These are phyloP conservation scores for Atractosteus spatula DNA, from an alignment of 2,113 vertebrate species.

Conservation along the genomic window DNA sequence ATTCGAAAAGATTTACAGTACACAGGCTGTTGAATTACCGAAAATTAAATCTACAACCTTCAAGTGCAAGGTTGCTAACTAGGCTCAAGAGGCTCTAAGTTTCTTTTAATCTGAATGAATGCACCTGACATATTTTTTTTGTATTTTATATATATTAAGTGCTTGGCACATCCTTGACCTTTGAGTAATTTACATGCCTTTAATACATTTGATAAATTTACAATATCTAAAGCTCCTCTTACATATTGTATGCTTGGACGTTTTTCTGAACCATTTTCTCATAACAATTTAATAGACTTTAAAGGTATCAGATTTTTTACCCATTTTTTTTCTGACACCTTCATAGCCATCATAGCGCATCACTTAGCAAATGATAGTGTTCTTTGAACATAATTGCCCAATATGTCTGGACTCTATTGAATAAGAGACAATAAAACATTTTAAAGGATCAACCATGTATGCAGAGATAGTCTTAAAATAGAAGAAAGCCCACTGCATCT, in stretches of 20 bases:
- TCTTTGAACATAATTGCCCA: background rate
- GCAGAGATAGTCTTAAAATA: slow-evolving; percentile 8
- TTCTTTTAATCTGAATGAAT: background rate
- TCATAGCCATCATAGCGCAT: background rate
- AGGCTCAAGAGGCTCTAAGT: too few relatives aligned
- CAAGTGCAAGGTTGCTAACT: too few relatives aligned
- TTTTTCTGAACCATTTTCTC: background rate
- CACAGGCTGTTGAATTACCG: too few relatives aligned
- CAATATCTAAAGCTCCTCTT: background rate
- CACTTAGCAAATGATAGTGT: background rate
- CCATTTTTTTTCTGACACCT: background rate
- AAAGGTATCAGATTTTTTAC: slow-evolving; percentile 13
- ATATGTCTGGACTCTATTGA: background rate
- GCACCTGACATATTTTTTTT: background rate
- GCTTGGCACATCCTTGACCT: background rate
- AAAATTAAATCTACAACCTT: too few relatives aligned
- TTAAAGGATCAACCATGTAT: slow-evolving; percentile 19
- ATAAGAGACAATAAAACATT: slow-evolving; percentile 6
- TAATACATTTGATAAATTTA: background rate
- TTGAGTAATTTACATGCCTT: background rate
- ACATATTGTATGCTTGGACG: background rate
- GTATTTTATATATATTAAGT: background rate
- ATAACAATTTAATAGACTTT: slow-evolving; percentile 10
- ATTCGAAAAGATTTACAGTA: too few relatives aligned
- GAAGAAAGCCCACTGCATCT: background rate